Base-by-base conservation (phyloP, 2,113 vertebrate species). In the Pandion haliaetus region DNA sequence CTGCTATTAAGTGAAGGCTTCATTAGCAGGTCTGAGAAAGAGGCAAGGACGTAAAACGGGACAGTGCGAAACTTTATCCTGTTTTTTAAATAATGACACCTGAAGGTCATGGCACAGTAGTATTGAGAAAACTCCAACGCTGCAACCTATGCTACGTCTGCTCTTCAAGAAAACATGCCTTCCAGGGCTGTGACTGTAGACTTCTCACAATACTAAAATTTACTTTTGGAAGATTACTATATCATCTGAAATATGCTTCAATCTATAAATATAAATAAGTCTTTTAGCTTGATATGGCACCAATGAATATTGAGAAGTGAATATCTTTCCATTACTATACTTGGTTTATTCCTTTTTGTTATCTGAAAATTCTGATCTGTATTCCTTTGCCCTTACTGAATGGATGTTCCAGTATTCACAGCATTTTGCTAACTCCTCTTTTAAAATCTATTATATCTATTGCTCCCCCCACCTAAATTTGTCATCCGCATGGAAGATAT, bases 201-300 rank as follows among this genome's bases (percentile, higher is more conserved):
- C 58, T 87, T 66, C 42, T 86, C 65, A 83, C 12, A 21, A 40
- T 28, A 82, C 50, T 86, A 86, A 86, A 93, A 93, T 62, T 93
- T 72, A 45, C 86, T 83, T 90, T 57, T 28, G 42, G 62, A 89
- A 91, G 57, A 94, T 93, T 91, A 77, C 62, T 89, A 0, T 70
- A 91, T 90, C 49, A 87, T 91, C 74, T 78, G n/a, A n/a, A 45
- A 52, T 86, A 85, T 58, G 70, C 50, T 89, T 94, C 87, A 65
- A 77, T 93, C 91, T 91, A 94, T 94, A 97, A 95, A 97, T 94
- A 96, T 93, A 97, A 95, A 92, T 89, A 94, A 79, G 91, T 55
- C 78, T 59, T 93, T 93, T 96, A 88, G 71, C 78, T 77, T 91
- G 84, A 95, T 88, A 95, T 2, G 17, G 36, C 61, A 54, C 45